Percentiles rank a stretch among this genome's conserved stretches.
Evolutionary conservation across 1,140 invertebrate species (phyloP).

Genomic region (Drosophila melanica): DNA sequence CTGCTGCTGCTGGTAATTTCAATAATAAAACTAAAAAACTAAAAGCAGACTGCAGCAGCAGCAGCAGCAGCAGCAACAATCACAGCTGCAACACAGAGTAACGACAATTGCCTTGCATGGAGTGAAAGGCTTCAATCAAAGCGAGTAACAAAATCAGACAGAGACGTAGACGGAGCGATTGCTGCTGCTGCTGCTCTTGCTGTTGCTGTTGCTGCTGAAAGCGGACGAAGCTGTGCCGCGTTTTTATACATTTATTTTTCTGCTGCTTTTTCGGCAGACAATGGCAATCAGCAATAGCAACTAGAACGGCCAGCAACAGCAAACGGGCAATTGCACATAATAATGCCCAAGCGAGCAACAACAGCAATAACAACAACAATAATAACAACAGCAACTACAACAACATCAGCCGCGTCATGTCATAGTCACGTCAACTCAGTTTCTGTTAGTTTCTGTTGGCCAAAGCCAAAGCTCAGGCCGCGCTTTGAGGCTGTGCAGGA

Average conservation of each 20-base stretch:
- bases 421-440: constrained; percentile 80
- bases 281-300: constrained; percentile 81
- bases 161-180: constrained; percentile 74
- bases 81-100: constrained; percentile 52
- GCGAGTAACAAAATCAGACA: constrained; percentile 78
- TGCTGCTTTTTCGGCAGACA: constrained; percentile 80
- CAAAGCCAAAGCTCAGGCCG: constrained; percentile 58
- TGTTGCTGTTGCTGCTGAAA: constrained; percentile 48
- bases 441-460: constrained; percentile 53
- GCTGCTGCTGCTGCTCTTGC: constrained; percentile 47
- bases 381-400: constrained; percentile 23
- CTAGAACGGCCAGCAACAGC: constrained; percentile 72
- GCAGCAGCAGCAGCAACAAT: constrained; percentile 52
- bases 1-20: constrained; percentile 65
- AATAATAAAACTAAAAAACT: constrained; percentile 81
- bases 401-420: constrained; percentile 69
- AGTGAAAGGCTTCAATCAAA: constrained; percentile 83
- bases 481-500: constrained; percentile 64
- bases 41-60: constrained; percentile 58
- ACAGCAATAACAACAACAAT: constrained; percentile 43
- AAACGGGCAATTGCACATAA: constrained; percentile 79
- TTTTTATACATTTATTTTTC: constrained; percentile 73
- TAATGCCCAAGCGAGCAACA: constrained; percentile 75
- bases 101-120: constrained; percentile 82
- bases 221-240: constrained; percentile 71